These are phyloP conservation scores for Leucopsar rothschildi DNA, from an alignment of 2,113 vertebrate species.

Conservation along the genomic window DNA sequence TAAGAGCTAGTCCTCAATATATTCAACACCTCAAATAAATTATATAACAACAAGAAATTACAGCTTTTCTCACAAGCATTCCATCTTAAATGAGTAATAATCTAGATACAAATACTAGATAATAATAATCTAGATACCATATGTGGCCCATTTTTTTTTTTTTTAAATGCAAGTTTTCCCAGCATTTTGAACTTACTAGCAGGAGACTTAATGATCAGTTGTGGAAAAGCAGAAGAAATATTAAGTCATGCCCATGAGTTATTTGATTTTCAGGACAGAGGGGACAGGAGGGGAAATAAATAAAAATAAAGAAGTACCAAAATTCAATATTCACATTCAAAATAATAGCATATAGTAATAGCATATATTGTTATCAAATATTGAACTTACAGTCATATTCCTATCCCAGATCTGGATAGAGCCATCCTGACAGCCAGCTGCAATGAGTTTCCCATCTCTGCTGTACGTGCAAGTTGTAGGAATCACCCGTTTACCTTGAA, in stretches of 20 bases:
- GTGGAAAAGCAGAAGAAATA: neutral
- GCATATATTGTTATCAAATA: neutral
- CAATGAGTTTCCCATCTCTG: slow-evolving; percentile 91
- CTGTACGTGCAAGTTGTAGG: slow-evolving; percentile 93
- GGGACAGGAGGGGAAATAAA: fast-evolving
- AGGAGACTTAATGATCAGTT: neutral
- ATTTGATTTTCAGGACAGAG: neutral
- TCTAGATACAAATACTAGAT: neutral
- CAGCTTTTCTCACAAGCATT: neutral
- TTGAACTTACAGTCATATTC: slow-evolving; percentile 87
- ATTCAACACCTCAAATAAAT: neutral
- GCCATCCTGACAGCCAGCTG: slow-evolving; percentile 93
- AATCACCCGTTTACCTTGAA: slow-evolving; percentile 90
- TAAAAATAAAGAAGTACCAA: neutral
- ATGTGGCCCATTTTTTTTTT: too few relatives aligned
- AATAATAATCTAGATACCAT: too few relatives aligned
- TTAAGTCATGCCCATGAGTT: neutral
- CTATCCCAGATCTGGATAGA: slow-evolving; percentile 98
- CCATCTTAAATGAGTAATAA: neutral
- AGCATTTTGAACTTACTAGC: neutral
- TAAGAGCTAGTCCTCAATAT: neutral
- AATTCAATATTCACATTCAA: neutral
- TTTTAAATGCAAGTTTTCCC: neutral
- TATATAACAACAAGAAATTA: neutral
- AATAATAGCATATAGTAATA: neutral